Evolutionary conservation across 2,888 invertebrate species (phyloP).

Genomic region (Notodonta dromedarius): DNA sequence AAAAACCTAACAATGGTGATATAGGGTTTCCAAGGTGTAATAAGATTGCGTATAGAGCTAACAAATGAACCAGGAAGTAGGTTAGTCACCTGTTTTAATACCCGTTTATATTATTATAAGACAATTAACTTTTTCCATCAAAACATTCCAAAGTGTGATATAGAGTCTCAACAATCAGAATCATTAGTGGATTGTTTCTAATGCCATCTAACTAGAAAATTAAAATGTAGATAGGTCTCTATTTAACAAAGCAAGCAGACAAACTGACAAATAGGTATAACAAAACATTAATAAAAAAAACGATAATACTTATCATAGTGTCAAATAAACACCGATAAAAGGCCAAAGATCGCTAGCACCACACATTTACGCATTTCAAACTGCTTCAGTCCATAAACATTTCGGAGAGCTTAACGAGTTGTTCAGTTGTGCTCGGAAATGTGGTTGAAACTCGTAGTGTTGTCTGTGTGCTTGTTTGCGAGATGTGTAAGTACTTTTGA

Average conservation of each 20-base stretch:
- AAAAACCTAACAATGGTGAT: too few relatives aligned
- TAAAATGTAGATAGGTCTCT: too few relatives aligned
- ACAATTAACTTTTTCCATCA: too few relatives aligned
- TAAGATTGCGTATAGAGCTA: too few relatives aligned
- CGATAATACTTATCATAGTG: constrained; percentile 20
- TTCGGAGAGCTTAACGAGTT: neutral
- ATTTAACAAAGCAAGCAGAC: neutral
- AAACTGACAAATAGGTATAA: neutral
- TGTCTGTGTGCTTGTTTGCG: constrained; percentile 51
- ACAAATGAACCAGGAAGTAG: too few relatives aligned
- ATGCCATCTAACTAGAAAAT: too few relatives aligned
- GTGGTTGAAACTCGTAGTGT: constrained; percentile 54
- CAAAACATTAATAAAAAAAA: neutral
- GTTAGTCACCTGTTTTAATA: too few relatives aligned
- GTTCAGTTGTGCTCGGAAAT: constrained; percentile 37
- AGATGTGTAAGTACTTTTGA: constrained; percentile 53
- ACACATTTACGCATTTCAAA: constrained; percentile 25
- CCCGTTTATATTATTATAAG: too few relatives aligned
- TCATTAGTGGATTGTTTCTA: too few relatives aligned
- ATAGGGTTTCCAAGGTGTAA: too few relatives aligned
- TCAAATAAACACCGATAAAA: constrained; percentile 27
- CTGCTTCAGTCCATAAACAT: neutral
- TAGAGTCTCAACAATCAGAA: too few relatives aligned
- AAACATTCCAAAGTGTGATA: too few relatives aligned
- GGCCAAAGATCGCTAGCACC: constrained; percentile 35